Evolutionary conservation across 2,113 vertebrate species (phyloP).

Genomic region (Eurystomus gularis): DNA sequence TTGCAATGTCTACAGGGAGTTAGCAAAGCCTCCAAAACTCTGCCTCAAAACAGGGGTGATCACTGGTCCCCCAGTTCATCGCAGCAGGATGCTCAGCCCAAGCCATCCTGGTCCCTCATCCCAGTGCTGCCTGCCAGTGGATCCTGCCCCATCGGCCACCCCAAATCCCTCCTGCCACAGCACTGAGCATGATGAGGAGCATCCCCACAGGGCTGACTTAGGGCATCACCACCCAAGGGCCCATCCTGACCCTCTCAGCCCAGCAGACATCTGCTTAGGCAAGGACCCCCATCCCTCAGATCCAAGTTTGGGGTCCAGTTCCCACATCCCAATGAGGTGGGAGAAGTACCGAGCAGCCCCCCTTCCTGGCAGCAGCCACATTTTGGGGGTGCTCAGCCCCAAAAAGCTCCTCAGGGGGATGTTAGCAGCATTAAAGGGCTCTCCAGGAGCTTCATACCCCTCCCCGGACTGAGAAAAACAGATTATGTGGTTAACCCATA

Average conservation of each 20-base stretch:
- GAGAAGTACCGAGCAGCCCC: background rate
- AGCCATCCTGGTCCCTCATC: background rate
- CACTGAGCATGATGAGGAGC: rapidly evolving
- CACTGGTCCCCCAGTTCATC: background rate
- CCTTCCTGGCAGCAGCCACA: rapidly evolving
- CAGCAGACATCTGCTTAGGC: background rate
- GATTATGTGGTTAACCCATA: background rate
- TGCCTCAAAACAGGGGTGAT: background rate
- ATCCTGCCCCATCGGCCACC: background rate
- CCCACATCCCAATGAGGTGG: rapidly evolving
- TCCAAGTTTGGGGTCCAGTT: no score
- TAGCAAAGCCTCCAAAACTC: background rate
- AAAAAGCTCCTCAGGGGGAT: rapidly evolving
- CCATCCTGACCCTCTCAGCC: background rate
- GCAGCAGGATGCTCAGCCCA: background rate
- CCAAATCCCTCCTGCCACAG: background rate
- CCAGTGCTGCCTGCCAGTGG: rapidly evolving
- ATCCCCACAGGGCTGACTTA: rapidly evolving
- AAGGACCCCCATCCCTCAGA: background rate
- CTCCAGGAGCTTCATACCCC: background rate
- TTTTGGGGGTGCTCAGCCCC: background rate
- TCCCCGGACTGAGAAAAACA: background rate
- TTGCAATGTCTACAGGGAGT: background rate
- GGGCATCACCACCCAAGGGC: background rate
- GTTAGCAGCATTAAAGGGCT: background rate